Evolutionary conservation across 2,888 invertebrate species (phyloP), one percentile per base, ranked within the genome.

Genomic region (Eudasyphora cyanicolor): DNA sequence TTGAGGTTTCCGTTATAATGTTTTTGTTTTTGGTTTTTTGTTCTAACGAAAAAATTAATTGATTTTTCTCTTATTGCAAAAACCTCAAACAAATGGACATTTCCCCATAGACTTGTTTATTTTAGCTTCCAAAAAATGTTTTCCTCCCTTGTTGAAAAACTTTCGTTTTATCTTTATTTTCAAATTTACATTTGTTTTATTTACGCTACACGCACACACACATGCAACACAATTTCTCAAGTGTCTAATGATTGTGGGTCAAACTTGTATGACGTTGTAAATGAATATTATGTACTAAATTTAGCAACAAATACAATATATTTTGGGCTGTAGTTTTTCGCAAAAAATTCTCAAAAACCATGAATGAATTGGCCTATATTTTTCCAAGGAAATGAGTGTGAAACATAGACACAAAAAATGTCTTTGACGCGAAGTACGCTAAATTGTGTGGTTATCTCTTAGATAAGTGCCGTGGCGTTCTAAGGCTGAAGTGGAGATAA

Each of bases 221-320:
- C n/a, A n/a, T 17, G 8, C 49, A 6, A 4, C 49, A 49, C 45
- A 60, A 14, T 38, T 76, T 60, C 32, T 70, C 12, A 80, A 82
- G 82, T 80, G 71, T 64, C 74, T 79, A 74, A 69, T 77, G 60
- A 71, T 80, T 77, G 62, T 77, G 45, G 80, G 80, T 80, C 83
- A 77, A 70, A 70, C 80, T 62, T 80, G 71, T 62, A 80, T 60
- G 73, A 27, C 24, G 67, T 57, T 32, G 29, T 38, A 64, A 64
- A 35, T 35, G 64, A 17, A 62, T 32, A 17, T 17, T 57, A 8
- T 8, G 10, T 4, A 60, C 60, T 60, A 62, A 62, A 62, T 32
- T 62, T 62, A 62, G 62, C 62, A 62, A 8, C 17, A 17, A 54
- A 29, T 60, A 32, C 27, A 62, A 35, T 32, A 17, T 32, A 49